phyloP scores from a whole-genome alignment of 2,113 vertebrate genomes.

The Lucifuga dentata region DNA sequence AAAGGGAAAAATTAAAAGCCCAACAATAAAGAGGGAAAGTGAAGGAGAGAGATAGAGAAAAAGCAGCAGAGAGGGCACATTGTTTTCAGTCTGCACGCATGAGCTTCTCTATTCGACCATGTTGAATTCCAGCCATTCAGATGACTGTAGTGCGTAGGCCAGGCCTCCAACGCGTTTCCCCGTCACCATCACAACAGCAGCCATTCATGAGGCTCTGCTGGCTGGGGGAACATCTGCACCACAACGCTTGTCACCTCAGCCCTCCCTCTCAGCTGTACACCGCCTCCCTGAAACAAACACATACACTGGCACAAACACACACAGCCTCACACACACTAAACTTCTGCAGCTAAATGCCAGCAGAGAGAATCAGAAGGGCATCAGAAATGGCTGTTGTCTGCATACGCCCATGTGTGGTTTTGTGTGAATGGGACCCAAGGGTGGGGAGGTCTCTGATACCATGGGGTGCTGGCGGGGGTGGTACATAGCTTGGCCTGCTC shows the following conservation, averaged over 20 bases:
- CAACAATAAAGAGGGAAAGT: constrained; percentile 62
- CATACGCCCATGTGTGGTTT: constrained; percentile 73
- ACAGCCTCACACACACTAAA: constrained; percentile 54
- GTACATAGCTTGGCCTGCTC: constrained; percentile 66
- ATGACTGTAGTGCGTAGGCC: constrained; percentile 88
- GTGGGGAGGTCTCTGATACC: constrained; percentile 64
- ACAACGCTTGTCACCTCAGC: constrained; percentile 78
- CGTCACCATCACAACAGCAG: constrained; percentile 88
- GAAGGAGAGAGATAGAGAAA: constrained; percentile 72
- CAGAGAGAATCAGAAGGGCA: constrained; percentile 71
- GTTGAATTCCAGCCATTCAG: constrained; percentile 90
- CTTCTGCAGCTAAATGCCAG: constrained; percentile 72
- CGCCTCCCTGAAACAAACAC: constrained; percentile 30
- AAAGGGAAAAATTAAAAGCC: constrained; percentile 59
- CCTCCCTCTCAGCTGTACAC: constrained; percentile 63
- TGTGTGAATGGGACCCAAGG: constrained; percentile 72
- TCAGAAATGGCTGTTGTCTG: constrained; percentile 76
- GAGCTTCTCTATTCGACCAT: constrained; percentile 85
- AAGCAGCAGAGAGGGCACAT: constrained; percentile 77
- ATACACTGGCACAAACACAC: constrained; percentile 46
- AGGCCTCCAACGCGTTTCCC: constrained; percentile 90
- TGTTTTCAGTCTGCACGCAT: constrained; percentile 87
- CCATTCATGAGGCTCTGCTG: constrained; percentile 88
- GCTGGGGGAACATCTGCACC: constrained; percentile 86
- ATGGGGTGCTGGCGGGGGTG: constrained; percentile 66